Evolutionary conservation across 2,797 vertebrate genomes (phyloP).

Genomic region (Muscicapa striata): DNA sequence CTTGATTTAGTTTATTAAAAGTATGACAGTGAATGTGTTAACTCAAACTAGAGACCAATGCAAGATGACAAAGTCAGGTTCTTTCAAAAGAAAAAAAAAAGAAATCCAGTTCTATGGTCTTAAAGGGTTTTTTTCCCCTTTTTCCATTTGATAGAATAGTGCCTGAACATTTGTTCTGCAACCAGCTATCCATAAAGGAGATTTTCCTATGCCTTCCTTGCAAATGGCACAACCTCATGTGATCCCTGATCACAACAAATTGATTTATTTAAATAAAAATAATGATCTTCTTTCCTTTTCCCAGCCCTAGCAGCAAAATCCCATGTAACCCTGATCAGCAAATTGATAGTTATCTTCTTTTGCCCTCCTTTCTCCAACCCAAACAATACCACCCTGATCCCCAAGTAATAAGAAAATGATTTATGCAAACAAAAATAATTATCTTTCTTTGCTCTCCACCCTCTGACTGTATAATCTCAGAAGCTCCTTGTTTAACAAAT

Average conservation of each 20-base stretch:
- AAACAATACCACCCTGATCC: slow-evolving; percentile 62
- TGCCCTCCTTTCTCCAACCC: slow-evolving; percentile 39
- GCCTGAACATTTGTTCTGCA: neutral
- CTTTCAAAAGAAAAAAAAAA: neutral
- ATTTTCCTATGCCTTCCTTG: slow-evolving; percentile 34
- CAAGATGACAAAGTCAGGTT: neutral
- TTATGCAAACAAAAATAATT: slow-evolving; percentile 74
- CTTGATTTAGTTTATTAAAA: neutral
- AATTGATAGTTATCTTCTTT: slow-evolving; percentile 65
- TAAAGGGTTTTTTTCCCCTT: neutral
- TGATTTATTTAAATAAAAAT: slow-evolving; percentile 75
- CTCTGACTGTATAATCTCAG: slow-evolving; percentile 53
- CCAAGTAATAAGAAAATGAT: slow-evolving; percentile 75
- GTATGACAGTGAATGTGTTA: neutral
- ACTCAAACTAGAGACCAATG: neutral
- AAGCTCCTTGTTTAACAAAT: slow-evolving; percentile 68
- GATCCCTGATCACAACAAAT: slow-evolving; percentile 69
- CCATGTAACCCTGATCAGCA: slow-evolving; percentile 58
- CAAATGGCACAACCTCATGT: neutral
- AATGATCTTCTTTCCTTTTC: slow-evolving; percentile 63
- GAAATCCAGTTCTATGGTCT: neutral
- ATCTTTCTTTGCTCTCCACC: slow-evolving; percentile 64
- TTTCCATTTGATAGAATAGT: neutral
- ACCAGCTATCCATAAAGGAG: neutral
- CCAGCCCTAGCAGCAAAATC: slow-evolving; percentile 46